Base-by-base conservation (phyloP, 2,113 vertebrate genomes). In the Herpetotheres cachinnans region DNA sequence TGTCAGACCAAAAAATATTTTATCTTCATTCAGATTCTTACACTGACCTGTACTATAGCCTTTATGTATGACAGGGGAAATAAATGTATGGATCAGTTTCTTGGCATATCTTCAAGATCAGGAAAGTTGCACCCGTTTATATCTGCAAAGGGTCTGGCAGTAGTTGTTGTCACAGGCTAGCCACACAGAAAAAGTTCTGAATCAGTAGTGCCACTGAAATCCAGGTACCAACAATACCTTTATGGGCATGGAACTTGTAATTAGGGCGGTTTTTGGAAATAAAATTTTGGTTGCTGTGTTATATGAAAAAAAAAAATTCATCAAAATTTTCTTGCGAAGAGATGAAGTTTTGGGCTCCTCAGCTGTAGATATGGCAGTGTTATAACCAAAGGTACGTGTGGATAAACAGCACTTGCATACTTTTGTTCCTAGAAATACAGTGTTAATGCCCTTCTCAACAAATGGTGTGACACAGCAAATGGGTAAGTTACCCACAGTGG, bases 261-360 rank as follows among this genome's bases (percentile, higher is more conserved):
- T 27, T 4, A 7, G 4, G 22, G 25, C n/a, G 11, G 5, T 1
- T 6, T 71, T 36, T 32, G 16, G 59, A 76, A 89, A 22, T 27
- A 55, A 42, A 50, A 74, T 25, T 52, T 52, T n/a, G 11, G 1
- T 74, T 78, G 10, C 17, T 54, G 6, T n/a, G 12, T 46, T 52
- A 15, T 71, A 5, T 34, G 11, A 4, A 46, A 52, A 54, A n/a
- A 47, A 24, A 6, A 58, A 16, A 1, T 3, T 4, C n/a, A 54
- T 14, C 1, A 0, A 10, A 0, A 29, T 66, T n/a, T 69, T 36
- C 13, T 66, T 79, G 30, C 0, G 0, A 25, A 76, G 44, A 82
- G 61, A 9, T 65, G 69, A 21, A 52, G 77, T 18, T 63, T 65
- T 32, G 59, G 38, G 13, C 21, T 63, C 11, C 38, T 12, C 10